Base-by-base conservation (phyloP, 2,797 vertebrate genomes). In the Chelon auratus region DNA sequence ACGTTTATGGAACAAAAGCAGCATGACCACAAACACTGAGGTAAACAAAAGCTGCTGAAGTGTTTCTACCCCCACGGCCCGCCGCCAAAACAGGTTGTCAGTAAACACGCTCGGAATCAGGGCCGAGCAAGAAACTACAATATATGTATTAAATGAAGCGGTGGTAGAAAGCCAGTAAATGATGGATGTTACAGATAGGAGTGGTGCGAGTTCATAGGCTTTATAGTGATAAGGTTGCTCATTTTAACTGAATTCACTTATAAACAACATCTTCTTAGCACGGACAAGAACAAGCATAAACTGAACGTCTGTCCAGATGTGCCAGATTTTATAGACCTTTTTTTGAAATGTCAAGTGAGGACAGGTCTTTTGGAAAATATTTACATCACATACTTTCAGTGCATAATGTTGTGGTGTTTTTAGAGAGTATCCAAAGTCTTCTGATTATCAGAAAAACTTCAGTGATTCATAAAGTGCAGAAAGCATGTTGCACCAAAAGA, bases 21-120 rank as follows among this genome's bases (percentile, higher is more conserved):
- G 62, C 57, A 12, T 76, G 74, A 81, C 77, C n/a, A 13, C 54
- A 83, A 86, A 88, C 75, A 72, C 52, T 3, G 17, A 54, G 43
- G 64, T 60, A 78, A 75, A 58, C 65, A 51, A 56, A 73, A 50
- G 33, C 72, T 57, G 40, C 50, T 60, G 63, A 62, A 65, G 48
- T 81, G 75, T 91, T 83, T 78, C 52, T 59, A 81, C 84, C 72
- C 53, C 18, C 26, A 85, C 40, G 24, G 11, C 30, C 42, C 26
- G 53, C 53, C 47, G 62, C 18, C 54, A 17, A 61, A 63, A 48
- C 52, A 62, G 63, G 73, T 85, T 91, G 80, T 88, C 86, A 64
- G 85, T 84, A 90, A 90, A 90, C 75, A 91, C 8, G 26, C 5
- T 0, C 4, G 22, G n/a, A 68, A 89, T 86, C 42, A 64, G 80